Conservation (phyloP, 2,888 invertebrate genomes). For the Clanis bilineata region DNA sequence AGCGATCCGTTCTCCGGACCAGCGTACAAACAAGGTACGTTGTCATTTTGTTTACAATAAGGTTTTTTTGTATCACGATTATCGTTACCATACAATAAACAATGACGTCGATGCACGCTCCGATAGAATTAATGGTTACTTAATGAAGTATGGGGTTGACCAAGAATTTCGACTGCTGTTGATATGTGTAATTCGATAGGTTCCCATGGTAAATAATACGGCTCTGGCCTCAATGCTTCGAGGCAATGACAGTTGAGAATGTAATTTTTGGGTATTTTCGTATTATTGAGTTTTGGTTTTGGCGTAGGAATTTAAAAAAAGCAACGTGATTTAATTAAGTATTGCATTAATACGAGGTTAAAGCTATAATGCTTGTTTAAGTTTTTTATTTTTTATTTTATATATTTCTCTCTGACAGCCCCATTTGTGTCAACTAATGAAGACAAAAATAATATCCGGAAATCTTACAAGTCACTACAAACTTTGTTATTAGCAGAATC, state of each 20-base stretch:
- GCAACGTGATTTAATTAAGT: no score
- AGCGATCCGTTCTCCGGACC: conserved; percentile 48
- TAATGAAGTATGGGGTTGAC: conserved; percentile 35
- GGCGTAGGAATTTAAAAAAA: not conserved
- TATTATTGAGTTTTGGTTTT: not conserved
- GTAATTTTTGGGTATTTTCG: not conserved
- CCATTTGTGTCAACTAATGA: no score
- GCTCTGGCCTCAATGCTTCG: not conserved
- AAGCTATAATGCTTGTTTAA: no score
- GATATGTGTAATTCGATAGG: not conserved
- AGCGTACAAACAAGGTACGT: conserved; percentile 62
- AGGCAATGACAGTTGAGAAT: not conserved
- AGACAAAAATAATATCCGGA: no score
- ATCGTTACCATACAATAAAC: conserved; percentile 43
- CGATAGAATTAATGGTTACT: conserved; percentile 56
- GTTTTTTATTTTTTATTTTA: no score
- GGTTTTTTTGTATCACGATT: conserved; percentile 48
- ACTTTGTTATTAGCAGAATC: no score
- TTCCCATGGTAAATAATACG: not conserved
- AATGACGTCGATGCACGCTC: conserved; percentile 37
- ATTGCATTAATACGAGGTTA: no score
- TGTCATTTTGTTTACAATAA: conserved; percentile 52
- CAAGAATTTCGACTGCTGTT: not conserved
- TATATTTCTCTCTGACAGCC: no score
- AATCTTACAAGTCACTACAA: no score